Percentiles rank a stretch among this genome's conserved stretches.
phyloP scores from a whole-genome alignment of 2,797 vertebrate genomes.

The Alosa sapidissima region DNA sequence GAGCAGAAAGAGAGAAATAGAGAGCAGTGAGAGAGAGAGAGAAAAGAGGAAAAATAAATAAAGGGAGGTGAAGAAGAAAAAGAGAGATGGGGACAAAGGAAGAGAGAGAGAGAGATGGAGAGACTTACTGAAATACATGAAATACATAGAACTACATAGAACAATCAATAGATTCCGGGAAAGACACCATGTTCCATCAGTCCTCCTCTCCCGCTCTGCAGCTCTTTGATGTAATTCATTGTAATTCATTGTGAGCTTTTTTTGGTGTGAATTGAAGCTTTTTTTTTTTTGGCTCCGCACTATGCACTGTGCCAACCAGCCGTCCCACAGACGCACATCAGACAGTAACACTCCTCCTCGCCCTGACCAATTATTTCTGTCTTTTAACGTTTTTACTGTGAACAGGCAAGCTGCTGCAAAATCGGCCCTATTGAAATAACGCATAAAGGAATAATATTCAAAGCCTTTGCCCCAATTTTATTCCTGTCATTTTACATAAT shows the following conservation, averaged over 20 bases:
- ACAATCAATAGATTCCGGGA: not conserved
- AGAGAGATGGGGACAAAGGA: not conserved
- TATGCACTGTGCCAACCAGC: not conserved
- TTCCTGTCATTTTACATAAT: not conserved
- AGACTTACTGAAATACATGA: not conserved
- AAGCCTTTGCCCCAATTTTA: not conserved
- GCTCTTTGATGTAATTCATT: constrained; percentile 5
- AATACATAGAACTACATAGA: not conserved
- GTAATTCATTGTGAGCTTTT: not conserved
- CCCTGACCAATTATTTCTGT: not conserved
- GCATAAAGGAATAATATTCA: not conserved
- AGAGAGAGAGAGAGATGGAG: not conserved
- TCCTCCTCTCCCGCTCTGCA: not conserved
- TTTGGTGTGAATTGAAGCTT: not conserved
- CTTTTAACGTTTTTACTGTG: not conserved
- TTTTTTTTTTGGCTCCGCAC: not conserved
- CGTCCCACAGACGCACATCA: not conserved
- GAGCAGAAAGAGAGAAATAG: constrained; percentile 7
- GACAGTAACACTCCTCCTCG: not conserved
- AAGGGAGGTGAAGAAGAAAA: not conserved
- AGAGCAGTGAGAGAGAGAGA: not conserved
- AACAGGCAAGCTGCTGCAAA: not conserved
- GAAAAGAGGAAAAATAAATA: not conserved
- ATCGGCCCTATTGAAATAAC: not conserved
- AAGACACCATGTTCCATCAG: not conserved